Percentiles rank a stretch among this genome's conserved stretches.
Conservation (phyloP, 2,797 vertebrate species). For the Gastrophryne carolinensis region DNA sequence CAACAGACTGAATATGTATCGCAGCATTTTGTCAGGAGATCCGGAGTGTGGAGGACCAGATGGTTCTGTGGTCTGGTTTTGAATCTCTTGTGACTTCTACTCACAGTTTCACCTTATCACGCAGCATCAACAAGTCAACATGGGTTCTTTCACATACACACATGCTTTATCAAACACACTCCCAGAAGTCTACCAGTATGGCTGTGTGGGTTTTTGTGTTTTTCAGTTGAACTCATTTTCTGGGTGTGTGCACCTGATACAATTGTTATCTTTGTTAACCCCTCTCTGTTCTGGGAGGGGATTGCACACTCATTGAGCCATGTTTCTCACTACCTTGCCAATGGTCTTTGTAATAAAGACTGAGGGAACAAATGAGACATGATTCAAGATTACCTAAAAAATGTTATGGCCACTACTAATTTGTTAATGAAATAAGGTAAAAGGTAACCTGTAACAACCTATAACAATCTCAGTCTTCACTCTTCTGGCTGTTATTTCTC, state of each 20-base stretch:
- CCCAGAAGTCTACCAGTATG: conserved; percentile 23
- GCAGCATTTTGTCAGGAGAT: conserved; percentile 5
- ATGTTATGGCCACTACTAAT: no score
- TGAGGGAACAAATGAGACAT: no score
- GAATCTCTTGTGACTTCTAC: conserved; percentile 28
- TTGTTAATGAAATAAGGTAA: no score
- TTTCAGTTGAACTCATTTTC: conserved; percentile 59
- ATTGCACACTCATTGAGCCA: background rate
- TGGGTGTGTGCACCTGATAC: conserved; percentile 58
- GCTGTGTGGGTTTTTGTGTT: conserved; percentile 41
- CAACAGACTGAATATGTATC: background rate
- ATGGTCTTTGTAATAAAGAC: no score
- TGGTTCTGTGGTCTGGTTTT: conserved; percentile 16
- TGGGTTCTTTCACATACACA: conserved; percentile 27
- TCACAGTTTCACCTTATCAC: conserved; percentile 37
- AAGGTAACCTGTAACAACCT: no score
- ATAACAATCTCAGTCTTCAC: no score
- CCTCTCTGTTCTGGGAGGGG: background rate
- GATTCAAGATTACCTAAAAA: no score
- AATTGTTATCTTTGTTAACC: conserved; percentile 27
- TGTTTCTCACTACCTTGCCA: no score
- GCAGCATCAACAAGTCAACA: conserved; percentile 44
- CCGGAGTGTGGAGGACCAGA: background rate
- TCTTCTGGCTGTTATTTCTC: no score
- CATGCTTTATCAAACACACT: conserved; percentile 45